Base-by-base conservation (phyloP, 2,888 invertebrate species). In the Melitaea athalia region DNA sequence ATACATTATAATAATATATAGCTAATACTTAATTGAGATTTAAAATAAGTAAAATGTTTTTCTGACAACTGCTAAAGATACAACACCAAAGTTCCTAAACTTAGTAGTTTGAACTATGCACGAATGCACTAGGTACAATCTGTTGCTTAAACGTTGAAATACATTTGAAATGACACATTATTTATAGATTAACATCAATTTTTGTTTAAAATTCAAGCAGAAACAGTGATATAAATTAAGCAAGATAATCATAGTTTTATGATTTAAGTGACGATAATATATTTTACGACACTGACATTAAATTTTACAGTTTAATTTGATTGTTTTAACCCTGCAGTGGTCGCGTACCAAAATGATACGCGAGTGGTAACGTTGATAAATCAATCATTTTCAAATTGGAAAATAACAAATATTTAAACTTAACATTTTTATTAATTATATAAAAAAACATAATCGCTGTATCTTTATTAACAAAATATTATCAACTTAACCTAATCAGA, bases 21-120 rank as follows among this genome's bases (percentile, higher is more conserved):
- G 12, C 12, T 10, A 31, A 31, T 14, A 43, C 50, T 61, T 61
- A 47, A 47, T 33, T 47, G n/a, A 45, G 53, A 61, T 53, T 15
- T 31, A 61, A 60, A 43, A 66, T 15, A 43, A 53, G 61, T 33
- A 66, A 53, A 53, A 15, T 1, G 17, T 38, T 62, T 38, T 66
- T 66, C 53, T 53, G 53, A 53, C 8, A 66, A 55, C 66, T 60
- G 47, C 66, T 15, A 61, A 38, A 38, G 38, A 3, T 38, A 38
- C 8, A 38, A 38, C 5, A 47, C 47, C 55, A 53, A 61, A 66
- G 66, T 66, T 66, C 15, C 60, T 24, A 24, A 66, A 61, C 66
- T 66, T 59, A 53, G 66, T 14, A 61, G 60, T 60, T 47, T 47
- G 53, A 66, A 53, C 66, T 61, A 66, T 66, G 66, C 17, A 59